A percentile compares a stretch with the other conserved stretches of the same genome.
Conservation (phyloP, 2,113 vertebrate species). For the Bubalus kerabau region DNA sequence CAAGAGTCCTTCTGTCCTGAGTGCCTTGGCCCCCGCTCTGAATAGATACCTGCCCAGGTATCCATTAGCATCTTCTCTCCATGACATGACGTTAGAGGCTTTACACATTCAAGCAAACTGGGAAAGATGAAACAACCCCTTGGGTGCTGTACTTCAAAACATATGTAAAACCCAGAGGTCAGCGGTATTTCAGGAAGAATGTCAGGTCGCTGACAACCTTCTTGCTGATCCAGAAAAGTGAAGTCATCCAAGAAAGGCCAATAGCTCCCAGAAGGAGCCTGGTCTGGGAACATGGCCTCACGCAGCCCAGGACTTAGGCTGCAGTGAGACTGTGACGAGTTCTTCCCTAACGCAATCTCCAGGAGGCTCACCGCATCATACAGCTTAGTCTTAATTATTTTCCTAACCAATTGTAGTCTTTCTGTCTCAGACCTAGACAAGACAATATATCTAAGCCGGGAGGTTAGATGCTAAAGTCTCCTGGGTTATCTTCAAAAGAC, state of each 20-base stretch:
- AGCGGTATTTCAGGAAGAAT: not conserved
- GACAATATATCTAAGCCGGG: not conserved
- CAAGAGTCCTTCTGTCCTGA: not conserved
- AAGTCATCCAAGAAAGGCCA: not conserved
- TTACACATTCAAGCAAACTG: not conserved
- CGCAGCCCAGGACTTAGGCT: fast-evolving
- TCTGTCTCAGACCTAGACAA: not conserved
- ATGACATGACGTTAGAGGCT: not conserved
- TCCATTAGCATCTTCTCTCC: not conserved
- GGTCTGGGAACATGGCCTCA: not conserved
- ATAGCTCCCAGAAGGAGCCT: not conserved
- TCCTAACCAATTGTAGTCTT: not conserved
- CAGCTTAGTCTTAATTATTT: not conserved
- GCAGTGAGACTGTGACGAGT: not conserved
- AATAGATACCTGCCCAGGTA: not conserved
- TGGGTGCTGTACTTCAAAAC: not conserved
- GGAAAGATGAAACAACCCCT: not conserved
- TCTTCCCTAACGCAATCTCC: not conserved
- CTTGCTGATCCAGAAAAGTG: not conserved
- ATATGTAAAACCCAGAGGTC: not conserved
- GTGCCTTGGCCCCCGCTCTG: not conserved
- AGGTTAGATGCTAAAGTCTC: not conserved
- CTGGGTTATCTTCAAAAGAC: not conserved
- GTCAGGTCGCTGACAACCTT: not conserved
- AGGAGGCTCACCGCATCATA: not conserved